Conservation (phyloP, 2,797 vertebrate species). For the Parotocinclus haroldoi region DNA sequence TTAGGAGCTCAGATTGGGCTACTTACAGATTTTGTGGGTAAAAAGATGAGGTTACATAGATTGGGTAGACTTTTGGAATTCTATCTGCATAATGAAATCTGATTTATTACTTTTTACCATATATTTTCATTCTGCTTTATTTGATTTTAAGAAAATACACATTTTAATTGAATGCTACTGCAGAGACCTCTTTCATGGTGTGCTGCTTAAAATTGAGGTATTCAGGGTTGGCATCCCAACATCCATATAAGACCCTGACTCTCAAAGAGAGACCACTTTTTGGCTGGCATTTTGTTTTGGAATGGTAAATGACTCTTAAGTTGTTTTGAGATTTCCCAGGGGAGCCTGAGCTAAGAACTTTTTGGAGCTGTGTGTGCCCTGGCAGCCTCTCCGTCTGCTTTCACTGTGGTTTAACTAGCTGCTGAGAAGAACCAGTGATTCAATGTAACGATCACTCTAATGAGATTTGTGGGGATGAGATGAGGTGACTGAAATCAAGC, state of each 20-base stretch:
- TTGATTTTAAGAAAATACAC: neutral
- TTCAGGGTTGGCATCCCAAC: slow-evolving; percentile 21
- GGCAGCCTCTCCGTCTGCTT: slow-evolving; percentile 27
- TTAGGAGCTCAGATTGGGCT: too few species aligned
- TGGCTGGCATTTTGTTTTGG: slow-evolving; percentile 18
- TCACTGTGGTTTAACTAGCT: slow-evolving; percentile 30
- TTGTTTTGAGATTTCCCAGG: slow-evolving; percentile 27
- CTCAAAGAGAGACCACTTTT: slow-evolving; percentile 22
- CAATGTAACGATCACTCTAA: slow-evolving; percentile 33
- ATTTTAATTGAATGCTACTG: slow-evolving; percentile 2
- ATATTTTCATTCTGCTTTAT: neutral
- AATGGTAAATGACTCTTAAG: slow-evolving; percentile 22
- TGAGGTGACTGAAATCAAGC: neutral
- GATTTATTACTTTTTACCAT: slow-evolving; percentile 1
- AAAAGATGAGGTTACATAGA: slow-evolving; percentile 7
- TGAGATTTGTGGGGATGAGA: slow-evolving; percentile 19
- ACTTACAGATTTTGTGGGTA: neutral
- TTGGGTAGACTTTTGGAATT: neutral
- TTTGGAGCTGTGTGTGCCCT: slow-evolving; percentile 8
- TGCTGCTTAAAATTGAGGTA: slow-evolving; percentile 20
- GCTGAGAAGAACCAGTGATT: slow-evolving; percentile 11
- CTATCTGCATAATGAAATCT: neutral
- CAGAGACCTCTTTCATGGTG: neutral
- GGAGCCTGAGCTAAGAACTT: neutral
- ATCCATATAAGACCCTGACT: slow-evolving; percentile 11